Base-by-base conservation (phyloP, 2,797 vertebrate species). In the Danio choprae region DNA sequence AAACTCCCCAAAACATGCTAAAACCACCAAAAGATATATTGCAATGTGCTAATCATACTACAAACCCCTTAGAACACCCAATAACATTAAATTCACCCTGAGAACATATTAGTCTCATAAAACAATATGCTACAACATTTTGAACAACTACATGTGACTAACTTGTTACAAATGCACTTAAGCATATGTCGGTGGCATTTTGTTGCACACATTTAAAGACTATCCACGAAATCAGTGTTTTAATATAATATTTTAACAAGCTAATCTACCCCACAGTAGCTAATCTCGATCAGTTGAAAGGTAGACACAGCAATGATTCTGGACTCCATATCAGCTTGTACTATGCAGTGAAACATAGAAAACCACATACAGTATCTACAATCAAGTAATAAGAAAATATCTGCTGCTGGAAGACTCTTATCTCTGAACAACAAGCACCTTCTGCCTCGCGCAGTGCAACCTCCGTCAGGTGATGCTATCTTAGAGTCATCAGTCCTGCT, bases 381-480 rank as follows among this genome's bases (percentile, higher is more conserved):
- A 40, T n/a, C 67, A 69, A 51, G 44, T 16, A 68, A 68, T n/a
- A 68, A 68, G 65, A 50, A 69, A 68, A 68, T 50, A 68, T 60
- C 64, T 69, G 46, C 65, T 36, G 4, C 29, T 16, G 46, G 29
- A 69, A 51, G 46, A n/a, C 8, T 50, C 29, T 63, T 72, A 72
- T 79, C 46, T 62, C 9, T 65, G 12, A 8, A 68, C 41, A 50
- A 36, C 29, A 58, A 46, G 5, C 22, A n/a, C 6, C 67, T 36
- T 48, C 9, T 18, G 12, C 55, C 76, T 50, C 29, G 11, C 5
- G n/a, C 29, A 50, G 43, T 29, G 53, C 50, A 38, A 43, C 44
- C n/a, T 16, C 46, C 41, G 59, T 48, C 18, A 29, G 68, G 18
- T 13, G 65, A 70, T 78, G 11, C 12, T 63, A 71, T 72, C 48